Percentiles rank a stretch among this genome's conserved stretches.
These are phyloP conservation scores for Pimpla rufipes DNA, from an alignment of 2,888 invertebrate species.

Conservation along the genomic window DNA sequence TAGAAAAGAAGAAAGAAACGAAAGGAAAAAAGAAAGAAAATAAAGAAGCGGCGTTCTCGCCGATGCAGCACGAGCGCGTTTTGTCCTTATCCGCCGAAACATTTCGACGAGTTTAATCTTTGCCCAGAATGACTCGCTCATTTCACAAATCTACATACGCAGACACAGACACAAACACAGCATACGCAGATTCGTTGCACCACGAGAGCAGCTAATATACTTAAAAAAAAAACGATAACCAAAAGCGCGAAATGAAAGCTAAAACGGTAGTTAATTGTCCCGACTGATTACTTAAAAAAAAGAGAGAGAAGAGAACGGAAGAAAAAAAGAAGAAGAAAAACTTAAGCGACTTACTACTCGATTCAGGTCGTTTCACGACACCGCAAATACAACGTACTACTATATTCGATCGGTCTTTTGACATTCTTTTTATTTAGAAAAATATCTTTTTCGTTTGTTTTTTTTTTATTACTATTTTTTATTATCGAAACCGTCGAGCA, in stretches of 20 bases:
- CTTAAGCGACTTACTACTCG: constrained; percentile 19
- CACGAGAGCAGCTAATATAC: constrained; percentile 69
- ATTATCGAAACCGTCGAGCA: constrained; percentile 77
- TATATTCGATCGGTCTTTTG: constrained; percentile 49
- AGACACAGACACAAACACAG: constrained; percentile 55
- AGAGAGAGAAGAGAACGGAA: constrained; percentile 28
- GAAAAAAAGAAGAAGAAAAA: not conserved
- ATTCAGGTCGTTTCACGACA: constrained; percentile 1
- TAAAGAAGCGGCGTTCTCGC: constrained; percentile 32
- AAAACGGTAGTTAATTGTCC: constrained; percentile 71
- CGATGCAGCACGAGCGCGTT: constrained; percentile 12
- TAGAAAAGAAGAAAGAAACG: constrained; percentile 20
- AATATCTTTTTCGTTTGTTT: not conserved
- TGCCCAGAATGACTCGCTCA: constrained; percentile 27
- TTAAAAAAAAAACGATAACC: constrained; percentile 73
- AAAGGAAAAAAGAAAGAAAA: constrained; percentile 27
- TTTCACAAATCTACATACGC: constrained; percentile 21
- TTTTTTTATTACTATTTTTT: constrained; percentile 65
- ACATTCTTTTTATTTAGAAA: constrained; percentile 58
- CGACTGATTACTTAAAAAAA: constrained; percentile 80
- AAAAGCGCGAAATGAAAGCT: constrained; percentile 67
- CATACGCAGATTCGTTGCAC: constrained; percentile 28
- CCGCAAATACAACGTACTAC: constrained; percentile 28
- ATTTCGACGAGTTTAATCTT: constrained; percentile 14
- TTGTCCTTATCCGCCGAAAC: not conserved